Evolutionary conservation across 1,140 invertebrate species (phyloP).

Genomic region (Aporrectodea caliginosa): DNA sequence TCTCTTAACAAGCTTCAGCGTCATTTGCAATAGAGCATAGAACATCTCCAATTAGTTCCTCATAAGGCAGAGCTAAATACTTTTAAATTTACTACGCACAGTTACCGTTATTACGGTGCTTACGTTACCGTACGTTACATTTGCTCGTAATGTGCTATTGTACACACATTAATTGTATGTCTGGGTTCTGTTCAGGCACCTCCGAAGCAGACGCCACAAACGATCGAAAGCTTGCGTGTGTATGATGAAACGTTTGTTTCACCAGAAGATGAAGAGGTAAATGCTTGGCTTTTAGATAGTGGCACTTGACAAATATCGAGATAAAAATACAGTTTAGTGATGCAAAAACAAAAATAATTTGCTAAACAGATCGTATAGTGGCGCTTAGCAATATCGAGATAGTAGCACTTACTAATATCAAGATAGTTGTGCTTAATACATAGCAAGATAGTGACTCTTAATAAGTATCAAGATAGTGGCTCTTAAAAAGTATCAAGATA

Average conservation of each 20-base stretch:
- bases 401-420: not conserved
- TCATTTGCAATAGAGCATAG: no score
- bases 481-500: no score
- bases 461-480: no score
- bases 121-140: not conserved
- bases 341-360: no score
- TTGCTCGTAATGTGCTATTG: not conserved
- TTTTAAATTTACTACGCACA: no score
- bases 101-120: no score
- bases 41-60: not conserved
- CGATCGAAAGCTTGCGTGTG: constrained; percentile 85
- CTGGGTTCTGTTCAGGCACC: constrained; percentile 37
- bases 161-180: not conserved
- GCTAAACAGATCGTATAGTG: no score
- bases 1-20: no score
- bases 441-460: constrained; percentile 25
- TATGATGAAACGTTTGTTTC: constrained; percentile 83
- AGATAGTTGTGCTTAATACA: constrained; percentile 28
- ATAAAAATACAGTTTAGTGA: not conserved
- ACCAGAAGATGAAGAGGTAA: constrained; percentile 72
- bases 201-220: constrained; percentile 77
- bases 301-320: not conserved
- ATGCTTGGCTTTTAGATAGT: constrained; percentile 38
- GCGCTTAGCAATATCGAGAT: no score
- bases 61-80: not conserved